Evolutionary conservation across 2,797 vertebrate species (phyloP).

Genomic region (Gila robusta): DNA sequence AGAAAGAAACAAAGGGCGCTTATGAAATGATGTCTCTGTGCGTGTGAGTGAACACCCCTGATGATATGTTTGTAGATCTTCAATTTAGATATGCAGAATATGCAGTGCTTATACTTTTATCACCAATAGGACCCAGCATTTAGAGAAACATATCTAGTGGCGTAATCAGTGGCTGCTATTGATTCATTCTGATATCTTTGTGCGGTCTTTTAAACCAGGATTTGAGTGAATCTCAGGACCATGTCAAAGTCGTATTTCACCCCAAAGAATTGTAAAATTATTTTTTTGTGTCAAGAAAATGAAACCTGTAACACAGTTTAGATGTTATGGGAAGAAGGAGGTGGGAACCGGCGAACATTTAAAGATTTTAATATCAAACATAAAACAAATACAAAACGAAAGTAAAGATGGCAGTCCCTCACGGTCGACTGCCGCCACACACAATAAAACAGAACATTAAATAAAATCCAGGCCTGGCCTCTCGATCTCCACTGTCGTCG

Average conservation of each 20-base stretch:
- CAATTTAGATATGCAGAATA: conserved; percentile 14
- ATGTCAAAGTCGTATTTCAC: not conserved
- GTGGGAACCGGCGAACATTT: too few relatives aligned
- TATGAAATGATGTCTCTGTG: not conserved
- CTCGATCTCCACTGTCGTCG: too few relatives aligned
- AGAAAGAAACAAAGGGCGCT: not conserved
- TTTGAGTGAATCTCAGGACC: not conserved
- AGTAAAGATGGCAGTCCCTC: too few relatives aligned
- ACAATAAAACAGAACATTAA: too few relatives aligned
- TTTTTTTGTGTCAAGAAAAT: not conserved
- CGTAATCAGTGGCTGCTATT: not conserved
- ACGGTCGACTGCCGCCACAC: too few relatives aligned
- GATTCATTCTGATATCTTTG: not conserved
- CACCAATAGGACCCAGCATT: not conserved
- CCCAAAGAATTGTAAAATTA: not conserved
- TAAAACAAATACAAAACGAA: too few relatives aligned
- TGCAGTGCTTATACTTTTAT: not conserved
- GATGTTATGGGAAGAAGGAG: too few relatives aligned
- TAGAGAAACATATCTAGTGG: not conserved
- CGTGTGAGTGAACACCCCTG: not conserved
- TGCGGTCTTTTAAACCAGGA: not conserved
- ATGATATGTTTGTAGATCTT: conserved; percentile 10
- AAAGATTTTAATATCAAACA: too few relatives aligned
- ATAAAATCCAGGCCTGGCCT: too few relatives aligned
- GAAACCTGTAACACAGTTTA: not conserved